These are phyloP conservation scores for Pomatorhinus ruficollis DNA, from an alignment of 2,113 vertebrate genomes.

Conservation along the genomic window DNA sequence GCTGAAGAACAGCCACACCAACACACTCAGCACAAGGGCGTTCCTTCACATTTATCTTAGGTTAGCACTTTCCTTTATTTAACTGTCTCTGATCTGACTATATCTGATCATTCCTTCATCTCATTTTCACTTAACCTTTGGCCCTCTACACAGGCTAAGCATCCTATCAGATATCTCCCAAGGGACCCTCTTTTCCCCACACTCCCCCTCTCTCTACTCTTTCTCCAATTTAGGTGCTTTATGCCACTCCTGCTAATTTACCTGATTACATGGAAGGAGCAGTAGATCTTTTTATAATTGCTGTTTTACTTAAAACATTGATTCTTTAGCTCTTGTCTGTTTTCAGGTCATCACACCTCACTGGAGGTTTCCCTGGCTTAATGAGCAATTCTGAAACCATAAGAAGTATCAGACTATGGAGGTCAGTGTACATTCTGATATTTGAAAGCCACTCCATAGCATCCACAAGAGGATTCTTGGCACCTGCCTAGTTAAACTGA, in stretches of 20 bases:
- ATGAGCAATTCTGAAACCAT: neutral
- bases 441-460: neutral
- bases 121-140: slow-evolving; percentile 70
- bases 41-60: slow-evolving; percentile 7
- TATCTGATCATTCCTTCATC: slow-evolving; percentile 61
- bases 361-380: slow-evolving; percentile 5
- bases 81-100: slow-evolving; percentile 48
- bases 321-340: neutral
- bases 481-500: slow-evolving; percentile 15
- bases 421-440: neutral
- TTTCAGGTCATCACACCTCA: slow-evolving; percentile 36
- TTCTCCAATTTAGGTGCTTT: slow-evolving; percentile 29
- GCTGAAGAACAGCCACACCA: neutral
- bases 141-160: slow-evolving; percentile 43
- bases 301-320: slow-evolving; percentile 54
- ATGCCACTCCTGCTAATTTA: slow-evolving; percentile 10
- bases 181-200: neutral
- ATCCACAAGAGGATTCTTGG: neutral
- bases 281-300: slow-evolving; percentile 50
- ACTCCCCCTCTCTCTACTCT: neutral
- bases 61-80: slow-evolving; percentile 52
- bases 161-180: slow-evolving; percentile 24
- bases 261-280: slow-evolving; percentile 29
- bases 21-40: neutral
- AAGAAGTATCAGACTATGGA: neutral